Percentiles rank a stretch among this genome's conserved stretches.
Evolutionary conservation across 1,140 invertebrate species (phyloP).

Genomic region (Diachasmimorpha longicaudata): DNA sequence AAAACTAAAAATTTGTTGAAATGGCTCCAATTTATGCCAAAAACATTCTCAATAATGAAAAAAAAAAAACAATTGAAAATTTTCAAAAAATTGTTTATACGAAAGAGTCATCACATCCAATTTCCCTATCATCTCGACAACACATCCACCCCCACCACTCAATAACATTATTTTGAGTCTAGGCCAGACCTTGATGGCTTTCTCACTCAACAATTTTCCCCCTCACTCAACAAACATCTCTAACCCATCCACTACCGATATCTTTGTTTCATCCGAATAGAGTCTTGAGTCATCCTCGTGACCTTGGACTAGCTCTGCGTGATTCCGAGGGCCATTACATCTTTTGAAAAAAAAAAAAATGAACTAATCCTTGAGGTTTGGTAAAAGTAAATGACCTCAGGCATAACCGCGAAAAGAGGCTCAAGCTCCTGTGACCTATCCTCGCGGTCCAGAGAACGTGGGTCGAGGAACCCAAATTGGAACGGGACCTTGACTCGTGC

Average conservation of each 20-base stretch:
- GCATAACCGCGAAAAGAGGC: constrained; percentile 3
- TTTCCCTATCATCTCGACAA: no score
- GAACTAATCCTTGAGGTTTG: constrained; percentile 25
- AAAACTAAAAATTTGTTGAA: no score
- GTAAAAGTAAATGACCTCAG: constrained; percentile 62
- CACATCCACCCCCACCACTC: no score
- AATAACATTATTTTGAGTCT: constrained; percentile 56
- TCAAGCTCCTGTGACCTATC: constrained; percentile 44
- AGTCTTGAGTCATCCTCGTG: neutral
- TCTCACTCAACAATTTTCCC: constrained; percentile 17
- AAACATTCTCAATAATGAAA: no score
- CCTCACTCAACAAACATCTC: constrained; percentile 1
- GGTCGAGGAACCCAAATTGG: constrained; percentile 56
- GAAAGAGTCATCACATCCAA: no score
- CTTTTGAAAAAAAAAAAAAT: constrained; percentile 1
- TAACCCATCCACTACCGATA: neutral
- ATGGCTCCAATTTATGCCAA: no score
- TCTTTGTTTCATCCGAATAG: constrained; percentile 6
- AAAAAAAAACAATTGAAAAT: no score
- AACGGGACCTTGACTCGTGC: constrained; percentile 53
- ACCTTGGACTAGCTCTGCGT: constrained; percentile 34
- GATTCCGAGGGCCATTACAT: constrained; percentile 46
- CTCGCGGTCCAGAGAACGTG: constrained; percentile 31
- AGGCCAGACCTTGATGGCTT: constrained; percentile 49
- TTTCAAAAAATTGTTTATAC: no score